Conservation (phyloP, 2,113 vertebrate species). For the Daubentonia madagascariensis region DNA sequence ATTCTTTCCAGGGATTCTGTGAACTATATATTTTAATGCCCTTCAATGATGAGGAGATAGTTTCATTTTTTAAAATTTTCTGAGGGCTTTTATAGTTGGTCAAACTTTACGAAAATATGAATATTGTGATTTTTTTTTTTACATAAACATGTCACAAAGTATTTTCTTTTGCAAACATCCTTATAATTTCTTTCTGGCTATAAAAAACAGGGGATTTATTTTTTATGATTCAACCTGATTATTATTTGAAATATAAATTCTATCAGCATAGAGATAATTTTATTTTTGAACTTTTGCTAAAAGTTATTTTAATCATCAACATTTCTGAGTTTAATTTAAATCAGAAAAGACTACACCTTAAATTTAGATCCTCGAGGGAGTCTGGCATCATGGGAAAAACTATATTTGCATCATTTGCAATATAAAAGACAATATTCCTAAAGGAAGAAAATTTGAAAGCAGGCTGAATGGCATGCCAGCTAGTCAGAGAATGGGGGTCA, state of each 20-base stretch:
- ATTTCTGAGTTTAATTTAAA: conserved; percentile 36
- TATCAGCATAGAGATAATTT: not conserved
- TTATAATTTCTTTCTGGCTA: not conserved
- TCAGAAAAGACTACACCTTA: not conserved
- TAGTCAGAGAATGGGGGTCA: not conserved
- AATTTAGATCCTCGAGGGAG: not conserved
- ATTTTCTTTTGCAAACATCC: not conserved
- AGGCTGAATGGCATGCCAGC: not conserved
- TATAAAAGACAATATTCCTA: not conserved
- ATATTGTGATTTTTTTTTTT: not conserved
- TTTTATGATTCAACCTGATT: conserved; percentile 6
- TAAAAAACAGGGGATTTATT: not conserved
- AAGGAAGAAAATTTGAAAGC: not conserved
- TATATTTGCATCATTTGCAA: not conserved
- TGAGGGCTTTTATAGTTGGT: not conserved
- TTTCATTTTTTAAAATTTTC: not conserved
- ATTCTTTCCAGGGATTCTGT: conserved; percentile 47
- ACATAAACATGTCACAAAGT: not conserved
- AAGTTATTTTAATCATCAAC: not conserved
- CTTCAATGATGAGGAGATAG: not conserved
- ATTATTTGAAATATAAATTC: not conserved
- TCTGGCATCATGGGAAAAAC: not conserved
- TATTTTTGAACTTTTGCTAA: not conserved
- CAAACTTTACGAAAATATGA: conserved; percentile 15
- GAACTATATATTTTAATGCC: conserved; percentile 41